Conservation (phyloP, 2,888 invertebrate genomes). For the Eueremaeus valkanovi region DNA sequence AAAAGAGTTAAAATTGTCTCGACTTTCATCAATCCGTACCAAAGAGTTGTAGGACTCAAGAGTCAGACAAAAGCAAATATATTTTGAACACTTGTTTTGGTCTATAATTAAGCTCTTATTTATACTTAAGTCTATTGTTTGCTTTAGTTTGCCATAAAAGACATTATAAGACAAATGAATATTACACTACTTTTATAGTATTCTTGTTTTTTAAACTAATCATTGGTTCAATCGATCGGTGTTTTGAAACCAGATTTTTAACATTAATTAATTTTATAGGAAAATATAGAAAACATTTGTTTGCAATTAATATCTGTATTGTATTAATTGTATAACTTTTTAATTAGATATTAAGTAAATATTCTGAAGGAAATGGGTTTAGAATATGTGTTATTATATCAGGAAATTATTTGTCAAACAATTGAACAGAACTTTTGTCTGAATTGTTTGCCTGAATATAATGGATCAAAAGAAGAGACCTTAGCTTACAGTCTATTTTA, state of each 20-base stretch:
- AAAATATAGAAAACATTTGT: no score
- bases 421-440: background rate
- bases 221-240: slow-evolving; percentile 1
- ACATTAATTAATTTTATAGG: no score
- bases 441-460: background rate
- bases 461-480: background rate
- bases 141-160: no score
- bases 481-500: background rate
- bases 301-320: no score
- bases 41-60: background rate
- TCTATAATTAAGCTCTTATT: background rate
- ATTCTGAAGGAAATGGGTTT: background rate
- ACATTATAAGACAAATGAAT: no score
- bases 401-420: slow-evolving; percentile 29
- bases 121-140: background rate
- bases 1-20: background rate
- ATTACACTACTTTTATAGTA: no score
- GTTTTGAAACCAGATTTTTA: no score
- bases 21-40: background rate
- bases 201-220: no score
- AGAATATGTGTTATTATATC: slow-evolving; percentile 28
- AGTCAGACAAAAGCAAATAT: background rate
- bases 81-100: background rate
- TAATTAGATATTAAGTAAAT: slow-evolving; percentile 7
- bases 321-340: no score